Percentiles rank a stretch among this genome's conserved stretches.
These are phyloP conservation scores for Murina feae DNA, from an alignment of 2,113 vertebrate genomes.

Conservation along the genomic window DNA sequence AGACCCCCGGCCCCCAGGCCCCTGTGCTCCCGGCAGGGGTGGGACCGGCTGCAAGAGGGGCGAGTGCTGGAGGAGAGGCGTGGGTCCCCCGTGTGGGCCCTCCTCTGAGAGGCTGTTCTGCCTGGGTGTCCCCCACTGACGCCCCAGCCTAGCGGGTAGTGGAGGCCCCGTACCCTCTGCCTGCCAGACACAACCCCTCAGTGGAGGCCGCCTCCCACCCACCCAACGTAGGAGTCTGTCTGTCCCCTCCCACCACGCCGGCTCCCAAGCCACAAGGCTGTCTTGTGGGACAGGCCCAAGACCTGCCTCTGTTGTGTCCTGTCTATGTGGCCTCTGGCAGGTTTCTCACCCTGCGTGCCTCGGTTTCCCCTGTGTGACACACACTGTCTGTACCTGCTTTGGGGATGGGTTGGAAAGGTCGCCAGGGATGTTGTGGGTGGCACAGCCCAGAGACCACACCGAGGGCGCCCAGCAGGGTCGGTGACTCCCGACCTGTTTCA, in stretches of 20 bases:
- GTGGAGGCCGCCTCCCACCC: fast-evolving
- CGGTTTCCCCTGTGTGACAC: neutral
- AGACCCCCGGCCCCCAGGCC: neutral
- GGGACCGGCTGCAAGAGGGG: neutral
- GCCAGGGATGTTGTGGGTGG: fast-evolving
- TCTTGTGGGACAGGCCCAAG: neutral
- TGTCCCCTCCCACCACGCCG: fast-evolving
- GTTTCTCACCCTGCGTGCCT: neutral
- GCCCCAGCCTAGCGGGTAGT: fast-evolving
- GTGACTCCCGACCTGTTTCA: fast-evolving
- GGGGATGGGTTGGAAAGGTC: neutral
- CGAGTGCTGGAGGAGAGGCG: fast-evolving
- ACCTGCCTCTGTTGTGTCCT: fast-evolving
- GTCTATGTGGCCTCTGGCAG: fast-evolving
- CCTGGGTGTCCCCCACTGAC: neutral
- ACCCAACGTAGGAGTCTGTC: fast-evolving
- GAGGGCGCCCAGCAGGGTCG: fast-evolving
- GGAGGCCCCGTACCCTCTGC: neutral
- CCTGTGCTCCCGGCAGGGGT: no score
- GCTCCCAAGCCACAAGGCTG: neutral
- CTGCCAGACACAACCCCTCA: fast-evolving
- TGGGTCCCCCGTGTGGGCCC: neutral
- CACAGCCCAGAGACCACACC: neutral
- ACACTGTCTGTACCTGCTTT: fast-evolving
- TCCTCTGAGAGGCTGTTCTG: neutral